phyloP scores from a whole-genome alignment of 2,113 vertebrate species.

The Corythaixoides concolor region DNA sequence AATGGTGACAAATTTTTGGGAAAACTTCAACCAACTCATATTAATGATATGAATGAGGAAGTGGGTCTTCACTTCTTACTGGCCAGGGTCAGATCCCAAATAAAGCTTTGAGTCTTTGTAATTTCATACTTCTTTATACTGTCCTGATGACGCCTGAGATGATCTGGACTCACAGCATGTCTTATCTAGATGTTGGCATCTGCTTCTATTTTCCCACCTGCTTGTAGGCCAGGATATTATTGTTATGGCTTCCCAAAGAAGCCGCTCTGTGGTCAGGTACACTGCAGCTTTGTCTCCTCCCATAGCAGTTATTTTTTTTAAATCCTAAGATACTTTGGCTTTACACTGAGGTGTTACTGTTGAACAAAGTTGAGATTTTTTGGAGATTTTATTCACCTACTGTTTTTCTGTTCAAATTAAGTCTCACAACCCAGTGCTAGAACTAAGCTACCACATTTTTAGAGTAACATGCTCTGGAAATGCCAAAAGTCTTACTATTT shows the following conservation, averaged over 20 bases:
- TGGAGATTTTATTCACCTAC: background rate
- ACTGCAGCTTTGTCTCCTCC: background rate
- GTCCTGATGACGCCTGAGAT: background rate
- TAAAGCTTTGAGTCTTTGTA: background rate
- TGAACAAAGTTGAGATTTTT: background rate
- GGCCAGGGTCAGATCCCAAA: background rate
- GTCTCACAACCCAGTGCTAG: background rate
- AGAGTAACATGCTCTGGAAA: background rate
- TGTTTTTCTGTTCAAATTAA: background rate
- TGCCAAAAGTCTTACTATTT: background rate
- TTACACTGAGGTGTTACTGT: background rate
- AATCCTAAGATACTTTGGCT: background rate
- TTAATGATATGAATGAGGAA: background rate
- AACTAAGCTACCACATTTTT: background rate
- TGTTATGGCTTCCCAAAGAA: background rate
- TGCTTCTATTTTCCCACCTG: background rate
- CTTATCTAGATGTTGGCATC: background rate
- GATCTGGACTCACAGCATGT: rapidly evolving
- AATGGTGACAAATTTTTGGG: too few relatives aligned
- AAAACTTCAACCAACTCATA: background rate
- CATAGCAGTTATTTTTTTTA: background rate
- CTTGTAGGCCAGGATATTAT: rapidly evolving
- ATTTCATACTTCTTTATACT: background rate
- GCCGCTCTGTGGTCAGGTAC: background rate
- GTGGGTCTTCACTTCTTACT: background rate